Base-by-base conservation (phyloP, 2,113 vertebrate species). In the Formicarius rufipectus region DNA sequence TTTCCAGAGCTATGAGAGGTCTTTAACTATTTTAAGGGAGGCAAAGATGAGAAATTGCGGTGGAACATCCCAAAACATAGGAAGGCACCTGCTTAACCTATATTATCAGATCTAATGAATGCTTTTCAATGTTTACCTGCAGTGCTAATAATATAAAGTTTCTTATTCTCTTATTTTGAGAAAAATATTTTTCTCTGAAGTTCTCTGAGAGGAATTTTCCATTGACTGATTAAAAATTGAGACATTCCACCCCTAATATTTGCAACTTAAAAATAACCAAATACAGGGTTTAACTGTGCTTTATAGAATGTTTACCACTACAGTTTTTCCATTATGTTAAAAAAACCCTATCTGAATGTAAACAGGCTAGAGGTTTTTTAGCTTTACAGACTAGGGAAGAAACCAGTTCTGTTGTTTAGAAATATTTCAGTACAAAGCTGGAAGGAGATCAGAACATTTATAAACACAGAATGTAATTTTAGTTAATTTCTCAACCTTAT, bases 321-420 rank as follows among this genome's bases (percentile, higher is more conserved):
- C 18, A 12, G 12, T 37, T 53, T 89, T 47, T 21, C 14, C 10
- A 45, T 21, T 78, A 33, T 24, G 8, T 73, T 85, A 0, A 73
- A 66, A 59, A 69, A 44, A 17, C 0, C 0, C 1, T 22, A 3
- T n/a, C 63, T 74, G 27, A 71, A 68, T 10, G 23, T 21, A 67
- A 62, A 35, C 2, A 95, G n/a, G 4, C 2, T 15, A 52, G 13
- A 27, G 7, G 4, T 0, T 35, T 82, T 66, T 55, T 63, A 76
- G 10, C 31, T 84, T 85, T 45, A 49, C 7, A n/a, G 24, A 14
- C 4, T 0, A 50, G 7, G 8, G 25, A 31, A 67, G 24, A 78
- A 8, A 37, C 5, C 4, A 68, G 12, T 7, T 27, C 20, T 45
- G 2, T 49, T 73, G 4, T 39, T 88, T 37, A 80, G 18, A 5